Base-by-base conservation (phyloP, 2,113 vertebrate species). In the Acrocephalus arundinaceus region DNA sequence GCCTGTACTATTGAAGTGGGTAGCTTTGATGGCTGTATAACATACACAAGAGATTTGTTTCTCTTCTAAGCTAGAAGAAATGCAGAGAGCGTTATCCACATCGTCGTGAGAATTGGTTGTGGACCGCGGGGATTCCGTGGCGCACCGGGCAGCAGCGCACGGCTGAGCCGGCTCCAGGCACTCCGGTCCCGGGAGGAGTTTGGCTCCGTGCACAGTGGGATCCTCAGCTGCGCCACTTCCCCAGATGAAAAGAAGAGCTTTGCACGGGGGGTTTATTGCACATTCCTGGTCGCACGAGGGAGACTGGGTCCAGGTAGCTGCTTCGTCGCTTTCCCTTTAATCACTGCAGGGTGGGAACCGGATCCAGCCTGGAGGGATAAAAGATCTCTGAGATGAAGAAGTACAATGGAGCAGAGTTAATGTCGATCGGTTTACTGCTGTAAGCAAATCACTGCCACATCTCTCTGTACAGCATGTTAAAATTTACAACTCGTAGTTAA, bases 301-400 rank as follows among this genome's bases (percentile, higher is more conserved):
- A 88, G 89, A 84, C 27, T 5, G 30, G 51, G 30, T 58, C 89
- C 94, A 97, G 93, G 95, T 97, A 95, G 70, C 45, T 95, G 83
- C 72, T 51, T 70, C 79, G 55, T 73, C 48, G 10, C 35, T 84
- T 83, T 91, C 30, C 57, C 68, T 93, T 95, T 93, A 93, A 90
- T 95, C 96, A 70, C 90, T 76, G 85, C 88, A 66, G 85, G 85
- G 93, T 90, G 89, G 91, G 93, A 97, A 95, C 72, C 31, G 39
- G 89, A 94, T 90, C 80, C 94, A 92, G 83, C 73, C 93, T 27
- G 84, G 37, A 68, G 66, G 80, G 74, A 84, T 89, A 57, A 96
- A 96, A 89, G 80, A 43, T 92, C 84, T 91, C 39, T 0, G 39
- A 80, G 86, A 86, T 90, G 89, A 78, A 84, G 73, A 83, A 77